Evolutionary conservation across 2,113 vertebrate genomes (phyloP).

Genomic region (Syngnathus scovelli): DNA sequence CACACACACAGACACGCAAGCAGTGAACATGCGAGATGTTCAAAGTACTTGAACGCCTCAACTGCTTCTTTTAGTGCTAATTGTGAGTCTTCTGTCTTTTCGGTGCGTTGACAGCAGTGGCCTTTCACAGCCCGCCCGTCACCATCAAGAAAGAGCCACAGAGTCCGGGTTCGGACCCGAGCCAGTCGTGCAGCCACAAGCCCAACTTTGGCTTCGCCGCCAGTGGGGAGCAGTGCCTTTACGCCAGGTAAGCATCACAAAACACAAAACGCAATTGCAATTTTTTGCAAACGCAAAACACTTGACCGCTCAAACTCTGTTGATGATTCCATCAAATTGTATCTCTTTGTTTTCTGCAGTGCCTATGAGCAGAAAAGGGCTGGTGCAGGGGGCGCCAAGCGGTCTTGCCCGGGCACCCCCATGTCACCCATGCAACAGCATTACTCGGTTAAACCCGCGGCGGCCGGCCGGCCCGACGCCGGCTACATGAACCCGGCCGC

Average conservation of each 20-base stretch:
- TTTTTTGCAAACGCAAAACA: too few relatives aligned
- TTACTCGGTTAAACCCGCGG: constrained; percentile 74
- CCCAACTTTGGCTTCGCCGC: constrained; percentile 76
- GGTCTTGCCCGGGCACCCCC: constrained; percentile 74
- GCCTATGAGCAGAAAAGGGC: constrained; percentile 86
- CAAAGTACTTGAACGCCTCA: constrained; percentile 38
- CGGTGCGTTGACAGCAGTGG: constrained; percentile 74
- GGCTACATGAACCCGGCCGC: constrained; percentile 79
- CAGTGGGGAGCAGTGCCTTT: constrained; percentile 92
- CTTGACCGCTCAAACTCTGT: not conserved
- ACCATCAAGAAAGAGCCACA: constrained; percentile 93
- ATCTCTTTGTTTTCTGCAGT: constrained; percentile 57
- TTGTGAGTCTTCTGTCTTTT: constrained; percentile 20
- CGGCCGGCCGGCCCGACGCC: constrained; percentile 73
- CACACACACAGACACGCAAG: not conserved
- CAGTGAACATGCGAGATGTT: constrained; percentile 46
- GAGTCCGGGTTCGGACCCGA: constrained; percentile 81
- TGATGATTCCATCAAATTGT: too few relatives aligned
- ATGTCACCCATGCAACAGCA: constrained; percentile 81
- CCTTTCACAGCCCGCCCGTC: constrained; percentile 91
- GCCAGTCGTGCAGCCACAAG: constrained; percentile 85
- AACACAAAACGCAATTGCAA: too few relatives aligned
- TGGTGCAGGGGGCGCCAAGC: constrained; percentile 74
- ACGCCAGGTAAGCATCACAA: constrained; percentile 82
- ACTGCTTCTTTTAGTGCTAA: not conserved